Evolutionary conservation across 1,140 invertebrate genomes (phyloP).

Genomic region (Probaryconus sp.): DNA sequence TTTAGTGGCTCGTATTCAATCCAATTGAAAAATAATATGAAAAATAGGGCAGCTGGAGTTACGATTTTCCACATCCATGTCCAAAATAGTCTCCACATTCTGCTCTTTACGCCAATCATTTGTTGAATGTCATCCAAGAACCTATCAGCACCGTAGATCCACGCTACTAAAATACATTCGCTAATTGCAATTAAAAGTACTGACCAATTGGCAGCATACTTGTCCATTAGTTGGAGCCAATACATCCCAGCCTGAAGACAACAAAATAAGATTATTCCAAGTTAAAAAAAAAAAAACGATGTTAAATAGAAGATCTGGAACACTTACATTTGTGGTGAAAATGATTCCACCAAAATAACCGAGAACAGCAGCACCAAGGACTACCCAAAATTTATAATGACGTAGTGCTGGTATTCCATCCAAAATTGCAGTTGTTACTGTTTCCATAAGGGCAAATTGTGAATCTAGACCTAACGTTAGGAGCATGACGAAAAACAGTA

Average conservation of each 20-base stretch:
- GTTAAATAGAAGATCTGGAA: constrained; percentile 25
- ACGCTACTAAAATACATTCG: constrained; percentile 88
- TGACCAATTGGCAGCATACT: constrained; percentile 92
- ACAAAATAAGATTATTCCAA: constrained; percentile 13
- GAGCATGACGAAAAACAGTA: constrained; percentile 92
- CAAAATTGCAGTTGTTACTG: constrained; percentile 87
- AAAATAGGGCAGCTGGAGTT: constrained; percentile 87
- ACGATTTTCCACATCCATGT: constrained; percentile 88
- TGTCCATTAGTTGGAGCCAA: constrained; percentile 90
- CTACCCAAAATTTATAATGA: constrained; percentile 85
- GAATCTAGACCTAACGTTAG: constrained; percentile 88
- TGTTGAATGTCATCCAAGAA: constrained; percentile 88
- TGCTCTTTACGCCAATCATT: constrained; percentile 87
- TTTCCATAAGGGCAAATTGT: constrained; percentile 90
- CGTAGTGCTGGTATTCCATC: constrained; percentile 86
- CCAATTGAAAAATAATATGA: constrained; percentile 90
- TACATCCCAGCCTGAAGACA: constrained; percentile 86
- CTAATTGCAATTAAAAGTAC: constrained; percentile 89
- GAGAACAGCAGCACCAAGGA: constrained; percentile 83
- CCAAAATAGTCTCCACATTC: constrained; percentile 87
- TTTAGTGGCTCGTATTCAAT: constrained; percentile 87
- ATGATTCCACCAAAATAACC: constrained; percentile 87
- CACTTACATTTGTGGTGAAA: constrained; percentile 85
- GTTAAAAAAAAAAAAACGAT: constrained; percentile 53
- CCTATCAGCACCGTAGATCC: constrained; percentile 89